Evolutionary conservation across 1,140 invertebrate species (phyloP), one percentile per base, ranked within the genome.

Genomic region (Cylas formicarius): DNA sequence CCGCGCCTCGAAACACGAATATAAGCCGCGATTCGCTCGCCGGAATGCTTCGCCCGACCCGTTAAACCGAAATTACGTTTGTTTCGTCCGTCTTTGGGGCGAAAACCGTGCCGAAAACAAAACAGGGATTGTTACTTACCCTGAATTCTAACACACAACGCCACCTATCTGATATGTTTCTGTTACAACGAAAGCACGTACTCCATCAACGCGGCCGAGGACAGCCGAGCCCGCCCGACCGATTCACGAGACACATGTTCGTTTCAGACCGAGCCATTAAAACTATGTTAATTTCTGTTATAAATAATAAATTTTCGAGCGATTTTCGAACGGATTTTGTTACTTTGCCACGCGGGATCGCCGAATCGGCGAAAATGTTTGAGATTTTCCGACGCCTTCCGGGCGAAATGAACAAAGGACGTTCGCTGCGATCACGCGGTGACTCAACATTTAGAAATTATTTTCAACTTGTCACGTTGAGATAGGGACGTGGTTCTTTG

Each of bases 401-500:
- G 10, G 21, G 35, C 38, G 37, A 40, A 51, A 53, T 34, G 16
- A 16, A 44, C 18, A 26, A 19, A 48, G 27, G 49, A 49, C 43
- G 43, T 37, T 19, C 17, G 35, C 48, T 37, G 39, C 50, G 38
- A 44, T 46, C 47, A 56, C 55, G 37, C 47, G 37, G 31, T 44
- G 53, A 50, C 48, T 42, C 46, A 60, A 60, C 56, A 56, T 54
- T 56, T 57, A 59, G 48, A 51, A 44, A 52, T 56, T 53, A 58
- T 47, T 53, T 53, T 60, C 47, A 45, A 53, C 56, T 60, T 53
- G 58, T 58, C 58, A 58, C 48, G 54, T 55, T 52, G 50, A 53
- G 51, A 57, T 58, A 57, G 55, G 59, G 59, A 61, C 57, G 59
- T 59, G 56, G 55, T 59, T 61, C 57, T 59, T 57, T 57, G 50